Base-by-base conservation (phyloP, 2,113 vertebrate species). In the Numenius arquata region DNA sequence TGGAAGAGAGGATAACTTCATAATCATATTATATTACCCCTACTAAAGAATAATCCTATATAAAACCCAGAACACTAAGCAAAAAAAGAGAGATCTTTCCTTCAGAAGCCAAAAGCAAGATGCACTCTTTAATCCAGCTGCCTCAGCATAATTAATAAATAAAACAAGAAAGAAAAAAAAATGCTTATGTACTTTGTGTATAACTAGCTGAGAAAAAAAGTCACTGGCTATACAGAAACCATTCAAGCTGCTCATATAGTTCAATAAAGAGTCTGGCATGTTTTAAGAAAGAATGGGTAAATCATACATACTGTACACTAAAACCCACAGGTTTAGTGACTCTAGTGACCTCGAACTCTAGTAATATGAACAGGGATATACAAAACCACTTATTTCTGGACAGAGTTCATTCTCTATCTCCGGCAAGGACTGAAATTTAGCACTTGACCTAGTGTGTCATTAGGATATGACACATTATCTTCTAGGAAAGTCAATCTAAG, bases 381-480 rank as follows among this genome's bases (percentile, higher is more conserved):
- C 8, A 95, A 81, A 86, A 1, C 10, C 27, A 48, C 56, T 81
- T 78, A 73, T 56, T 94, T 89, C 56, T 82, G 78, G 59, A 77
- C n/a, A 65, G 52, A 77, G 85, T 84, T 95, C 50, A 91, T 84
- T 77, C 90, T 59, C 75, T 61, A 7, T 40, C 85, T 93, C 38
- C 63, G 86, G 53, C 59, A 85, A 90, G 27, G 52, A 85, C 45
- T 88, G 71, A 94, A 91, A 95, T 63, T 63, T 32, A 90, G 90
- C 59, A 80, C 68, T 71, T 65, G 61, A 87, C 52, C n/a, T 74
- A 65, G 15, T n/a, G 32, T 68, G 26, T 41, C 74, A 86, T 41
- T 78, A 93, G 65, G 67, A 45, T 72, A 72, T 40, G 53, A 93
- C 73, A 89, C 34, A 38, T 38, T 91, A 65, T 68, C 63, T 93